Percentiles rank a stretch among this genome's conserved stretches.
These are phyloP conservation scores for Muntiacus reevesi DNA, from an alignment of 2,113 vertebrate species.

Conservation along the genomic window DNA sequence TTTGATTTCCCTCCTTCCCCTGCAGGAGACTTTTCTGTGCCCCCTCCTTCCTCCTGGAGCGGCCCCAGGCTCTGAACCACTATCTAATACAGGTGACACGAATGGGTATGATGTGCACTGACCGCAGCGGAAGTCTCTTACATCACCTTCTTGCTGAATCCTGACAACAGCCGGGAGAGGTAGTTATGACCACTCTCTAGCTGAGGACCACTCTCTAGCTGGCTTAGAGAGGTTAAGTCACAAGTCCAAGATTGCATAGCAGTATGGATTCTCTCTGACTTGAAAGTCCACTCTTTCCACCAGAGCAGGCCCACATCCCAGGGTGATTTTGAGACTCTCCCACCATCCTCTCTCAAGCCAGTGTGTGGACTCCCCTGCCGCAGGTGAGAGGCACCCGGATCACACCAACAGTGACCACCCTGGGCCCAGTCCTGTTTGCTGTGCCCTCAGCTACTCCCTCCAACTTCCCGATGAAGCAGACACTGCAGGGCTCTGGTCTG, in stretches of 20 bases:
- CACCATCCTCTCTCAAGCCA: background rate
- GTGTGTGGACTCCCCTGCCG: background rate
- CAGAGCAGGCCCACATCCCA: background rate
- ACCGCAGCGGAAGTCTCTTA: background rate
- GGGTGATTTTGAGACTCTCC: background rate
- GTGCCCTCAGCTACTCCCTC: background rate
- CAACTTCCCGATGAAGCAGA: rapidly evolving
- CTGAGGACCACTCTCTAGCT: background rate
- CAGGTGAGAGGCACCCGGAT: background rate
- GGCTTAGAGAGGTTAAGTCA: slow-evolving; percentile 50
- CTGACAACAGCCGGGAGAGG: background rate
- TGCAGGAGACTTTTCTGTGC: background rate
- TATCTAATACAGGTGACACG: rapidly evolving
- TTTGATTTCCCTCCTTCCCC: no score
- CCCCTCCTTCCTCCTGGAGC: background rate
- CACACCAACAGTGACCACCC: background rate
- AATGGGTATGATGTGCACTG: background rate
- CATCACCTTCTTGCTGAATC: slow-evolving; percentile 6
- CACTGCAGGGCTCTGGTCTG: rapidly evolving
- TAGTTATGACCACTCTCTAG: background rate
- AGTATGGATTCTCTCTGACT: background rate
- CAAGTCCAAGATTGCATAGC: background rate
- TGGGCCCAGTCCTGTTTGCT: rapidly evolving
- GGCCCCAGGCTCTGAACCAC: background rate
- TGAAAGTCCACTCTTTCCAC: background rate